phyloP scores from a whole-genome alignment of 2,797 vertebrate genomes.

The Cetoscarus ocellatus region DNA sequence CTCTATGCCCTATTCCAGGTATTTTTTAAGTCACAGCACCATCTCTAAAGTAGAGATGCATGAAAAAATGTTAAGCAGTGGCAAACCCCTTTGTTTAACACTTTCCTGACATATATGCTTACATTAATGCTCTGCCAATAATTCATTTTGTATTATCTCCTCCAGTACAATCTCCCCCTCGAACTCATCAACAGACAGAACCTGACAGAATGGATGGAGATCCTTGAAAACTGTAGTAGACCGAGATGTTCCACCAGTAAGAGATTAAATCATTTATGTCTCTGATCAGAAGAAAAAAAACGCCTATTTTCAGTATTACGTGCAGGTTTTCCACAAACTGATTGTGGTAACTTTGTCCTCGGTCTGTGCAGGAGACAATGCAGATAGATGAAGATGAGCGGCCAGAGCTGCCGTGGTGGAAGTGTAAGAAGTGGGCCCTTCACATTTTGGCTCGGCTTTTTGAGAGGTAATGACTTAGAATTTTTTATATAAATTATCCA shows the following conservation, averaged over 20 bases:
- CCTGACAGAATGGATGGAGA: conserved; percentile 98
- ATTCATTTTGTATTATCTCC: background rate
- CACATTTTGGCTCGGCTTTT: conserved; percentile 98
- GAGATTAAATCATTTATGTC: conserved; percentile 36
- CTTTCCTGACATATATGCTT: too few relatives aligned
- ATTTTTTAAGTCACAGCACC: conserved; percentile 14
- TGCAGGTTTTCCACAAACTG: background rate
- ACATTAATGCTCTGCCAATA: too few relatives aligned
- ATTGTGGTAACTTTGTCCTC: conserved; percentile 1
- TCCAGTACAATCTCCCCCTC: conserved; percentile 95
- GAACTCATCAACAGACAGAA: conserved; percentile 99
- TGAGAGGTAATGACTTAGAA: conserved; percentile 88
- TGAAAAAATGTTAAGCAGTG: background rate
- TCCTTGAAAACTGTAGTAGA: conserved; percentile 97
- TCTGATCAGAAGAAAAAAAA: background rate
- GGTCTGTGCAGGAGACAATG: conserved; percentile 90
- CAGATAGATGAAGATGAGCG: conserved; percentile 98
- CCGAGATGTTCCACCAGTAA: conserved; percentile 96
- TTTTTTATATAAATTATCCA: background rate
- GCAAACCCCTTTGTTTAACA: too few relatives aligned
- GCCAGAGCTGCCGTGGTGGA: conserved; percentile 98
- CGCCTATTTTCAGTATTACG: background rate
- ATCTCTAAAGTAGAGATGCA: background rate
- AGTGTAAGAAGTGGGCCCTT: conserved; percentile 99
- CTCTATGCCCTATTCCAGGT: conserved; percentile 99